phyloP scores from a whole-genome alignment of 2,797 vertebrate species.

The Orestias chungarensis region DNA sequence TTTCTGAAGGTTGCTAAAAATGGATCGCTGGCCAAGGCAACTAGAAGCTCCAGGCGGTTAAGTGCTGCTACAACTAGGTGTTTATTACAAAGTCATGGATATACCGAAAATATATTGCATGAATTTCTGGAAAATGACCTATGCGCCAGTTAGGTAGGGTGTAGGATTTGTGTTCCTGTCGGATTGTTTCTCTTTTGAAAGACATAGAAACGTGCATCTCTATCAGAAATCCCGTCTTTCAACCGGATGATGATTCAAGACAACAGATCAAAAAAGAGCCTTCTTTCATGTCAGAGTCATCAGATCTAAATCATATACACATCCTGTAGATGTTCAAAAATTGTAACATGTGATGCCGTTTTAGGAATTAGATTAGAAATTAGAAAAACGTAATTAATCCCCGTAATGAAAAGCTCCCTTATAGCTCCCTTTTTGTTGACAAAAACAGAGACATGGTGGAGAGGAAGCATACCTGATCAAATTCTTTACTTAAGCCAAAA shows the following conservation, averaged over 20 bases:
- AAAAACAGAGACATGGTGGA: not conserved
- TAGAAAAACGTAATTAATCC: too few relatives aligned
- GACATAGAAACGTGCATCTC: not conserved
- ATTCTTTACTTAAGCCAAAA: conserved; percentile 98
- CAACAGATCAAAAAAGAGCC: too few relatives aligned
- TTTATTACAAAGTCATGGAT: not conserved
- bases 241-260: not conserved
- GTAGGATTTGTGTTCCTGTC: not conserved
- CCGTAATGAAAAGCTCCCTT: too few relatives aligned
- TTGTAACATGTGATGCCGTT: too few relatives aligned
- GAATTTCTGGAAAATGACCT: not conserved
- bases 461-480: conserved; percentile 89
- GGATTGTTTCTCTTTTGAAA: not conserved
- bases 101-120: too few relatives aligned
- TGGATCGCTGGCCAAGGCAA: not conserved
- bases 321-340: too few relatives aligned
- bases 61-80: not conserved
- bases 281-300: not conserved
- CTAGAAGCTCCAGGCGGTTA: not conserved
- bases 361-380: too few relatives aligned
- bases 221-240: not conserved
- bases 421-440: too few relatives aligned
- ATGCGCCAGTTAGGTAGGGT: not conserved
- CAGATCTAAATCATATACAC: too few relatives aligned
- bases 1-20: not conserved